phyloP scores from a whole-genome alignment of 2,113 vertebrate genomes.

The Reinhardtius hippoglossoides region DNA sequence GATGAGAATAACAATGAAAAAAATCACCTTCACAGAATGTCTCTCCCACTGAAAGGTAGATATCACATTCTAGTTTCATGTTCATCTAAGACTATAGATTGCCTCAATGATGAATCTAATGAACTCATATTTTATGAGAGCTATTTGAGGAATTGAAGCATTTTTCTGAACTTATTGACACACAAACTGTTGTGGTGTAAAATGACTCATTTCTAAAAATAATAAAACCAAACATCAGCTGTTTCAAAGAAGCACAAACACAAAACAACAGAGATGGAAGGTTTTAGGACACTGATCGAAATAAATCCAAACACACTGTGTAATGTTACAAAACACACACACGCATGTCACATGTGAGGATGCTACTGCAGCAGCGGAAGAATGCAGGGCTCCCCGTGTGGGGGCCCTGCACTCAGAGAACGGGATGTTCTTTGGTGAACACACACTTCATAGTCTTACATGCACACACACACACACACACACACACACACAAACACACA shows the following conservation, averaged over 20 bases:
- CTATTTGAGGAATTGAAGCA: background rate
- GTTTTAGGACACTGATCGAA: background rate
- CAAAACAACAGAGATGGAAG: background rate
- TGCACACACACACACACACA: background rate
- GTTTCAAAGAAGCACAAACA: background rate
- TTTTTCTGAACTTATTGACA: background rate
- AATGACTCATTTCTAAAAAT: background rate
- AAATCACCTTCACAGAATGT: background rate
- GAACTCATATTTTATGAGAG: background rate
- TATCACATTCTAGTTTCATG: too few relatives aligned
- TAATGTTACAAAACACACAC: background rate
- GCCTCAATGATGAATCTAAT: background rate
- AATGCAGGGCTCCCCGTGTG: conserved; percentile 62
- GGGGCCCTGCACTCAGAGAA: conserved; percentile 19
- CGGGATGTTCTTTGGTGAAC: too few relatives aligned
- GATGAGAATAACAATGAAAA: background rate
- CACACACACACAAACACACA: background rate
- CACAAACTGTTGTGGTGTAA: background rate
- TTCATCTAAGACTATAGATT: too few relatives aligned
- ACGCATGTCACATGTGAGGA: conserved; percentile 21
- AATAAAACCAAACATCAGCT: too few relatives aligned
- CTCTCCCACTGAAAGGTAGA: too few relatives aligned
- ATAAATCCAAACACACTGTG: background rate
- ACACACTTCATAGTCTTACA: background rate
- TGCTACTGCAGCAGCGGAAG: conserved; percentile 50